Evolutionary conservation across 2,888 invertebrate genomes (phyloP).

Genomic region (Steromphala cineraria): DNA sequence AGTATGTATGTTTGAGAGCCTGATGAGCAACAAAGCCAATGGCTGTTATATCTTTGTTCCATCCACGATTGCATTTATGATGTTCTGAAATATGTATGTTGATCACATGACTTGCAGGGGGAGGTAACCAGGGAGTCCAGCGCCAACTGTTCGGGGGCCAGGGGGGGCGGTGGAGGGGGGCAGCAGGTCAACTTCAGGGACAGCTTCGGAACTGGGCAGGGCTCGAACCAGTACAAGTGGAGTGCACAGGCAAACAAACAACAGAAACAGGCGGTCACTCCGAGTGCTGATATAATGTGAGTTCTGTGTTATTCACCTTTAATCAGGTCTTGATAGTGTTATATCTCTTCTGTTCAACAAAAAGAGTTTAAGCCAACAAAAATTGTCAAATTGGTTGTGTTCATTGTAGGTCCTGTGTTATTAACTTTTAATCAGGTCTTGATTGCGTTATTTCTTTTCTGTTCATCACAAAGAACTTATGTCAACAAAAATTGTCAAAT

Average conservation of each 20-base stretch:
- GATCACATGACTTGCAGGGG: neutral
- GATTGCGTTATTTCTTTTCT: neutral
- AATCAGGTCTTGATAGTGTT: neutral
- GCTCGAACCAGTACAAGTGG: constrained; percentile 55
- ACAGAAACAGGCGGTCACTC: constrained; percentile 25
- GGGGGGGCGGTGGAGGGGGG: constrained; percentile 28
- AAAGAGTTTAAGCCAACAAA: no score
- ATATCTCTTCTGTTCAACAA: neutral
- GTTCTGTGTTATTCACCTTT: constrained; percentile 14
- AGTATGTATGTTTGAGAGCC: no score
- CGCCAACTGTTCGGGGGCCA: constrained; percentile 43
- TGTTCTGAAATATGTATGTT: no score
- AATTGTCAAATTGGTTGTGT: no score
- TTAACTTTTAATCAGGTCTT: neutral
- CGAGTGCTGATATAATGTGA: constrained; percentile 55
- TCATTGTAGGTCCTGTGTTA: constrained; percentile 48
- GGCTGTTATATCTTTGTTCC: no score
- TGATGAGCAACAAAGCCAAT: no score
- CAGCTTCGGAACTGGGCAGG: constrained; percentile 35
- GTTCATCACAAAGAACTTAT: no score
- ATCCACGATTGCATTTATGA: no score
- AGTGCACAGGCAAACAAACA: constrained; percentile 38
- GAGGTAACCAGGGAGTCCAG: constrained; percentile 22
- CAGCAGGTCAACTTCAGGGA: constrained; percentile 37
- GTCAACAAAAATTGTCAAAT: no score